Conservation (phyloP, 2,888 invertebrate species). For the Ophioninae sp. region DNA sequence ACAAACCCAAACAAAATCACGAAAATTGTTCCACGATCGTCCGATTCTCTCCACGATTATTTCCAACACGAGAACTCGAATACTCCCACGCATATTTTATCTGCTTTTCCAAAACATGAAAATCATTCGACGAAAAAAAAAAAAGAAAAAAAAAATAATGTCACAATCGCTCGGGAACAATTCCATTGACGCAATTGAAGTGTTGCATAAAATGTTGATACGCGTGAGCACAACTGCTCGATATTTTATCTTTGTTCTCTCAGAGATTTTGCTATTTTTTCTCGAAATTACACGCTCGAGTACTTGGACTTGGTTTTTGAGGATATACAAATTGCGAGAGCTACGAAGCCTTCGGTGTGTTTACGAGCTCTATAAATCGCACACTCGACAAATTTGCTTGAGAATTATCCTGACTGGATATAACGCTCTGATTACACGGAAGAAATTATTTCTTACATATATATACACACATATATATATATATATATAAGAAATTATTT, state of each 20-base stretch:
- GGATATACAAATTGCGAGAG: conserved; percentile 6
- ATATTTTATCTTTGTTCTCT: neutral
- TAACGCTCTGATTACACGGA: conserved; percentile 38
- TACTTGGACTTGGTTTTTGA: neutral
- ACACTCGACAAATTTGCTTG: conserved; percentile 25
- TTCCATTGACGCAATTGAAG: neutral
- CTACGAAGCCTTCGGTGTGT: neutral
- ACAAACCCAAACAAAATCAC: neutral
- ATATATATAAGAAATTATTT: conserved; percentile 24
- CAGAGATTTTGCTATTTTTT: neutral
- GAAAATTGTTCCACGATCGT: conserved; percentile 4
- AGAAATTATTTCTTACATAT: conserved; percentile 24
- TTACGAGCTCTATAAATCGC: conserved; percentile 21
- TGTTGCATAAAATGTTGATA: neutral
- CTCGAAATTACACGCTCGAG: neutral
- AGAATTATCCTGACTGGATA: conserved; percentile 2
- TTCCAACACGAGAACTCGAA: neutral
- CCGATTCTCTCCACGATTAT: conserved; percentile 6
- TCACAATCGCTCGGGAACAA: neutral
- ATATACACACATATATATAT: neutral
- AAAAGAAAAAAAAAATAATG: neutral
- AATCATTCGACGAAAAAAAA: neutral
- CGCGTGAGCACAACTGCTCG: neutral
- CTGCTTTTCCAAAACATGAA: conserved; percentile 5
- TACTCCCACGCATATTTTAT: neutral